A percentile compares a stretch with the other conserved stretches of the same genome.
Evolutionary conservation across 37 sponge, comb jelly and placozoan species (phyloP).

Genomic region (Petrosia ficiformis): DNA sequence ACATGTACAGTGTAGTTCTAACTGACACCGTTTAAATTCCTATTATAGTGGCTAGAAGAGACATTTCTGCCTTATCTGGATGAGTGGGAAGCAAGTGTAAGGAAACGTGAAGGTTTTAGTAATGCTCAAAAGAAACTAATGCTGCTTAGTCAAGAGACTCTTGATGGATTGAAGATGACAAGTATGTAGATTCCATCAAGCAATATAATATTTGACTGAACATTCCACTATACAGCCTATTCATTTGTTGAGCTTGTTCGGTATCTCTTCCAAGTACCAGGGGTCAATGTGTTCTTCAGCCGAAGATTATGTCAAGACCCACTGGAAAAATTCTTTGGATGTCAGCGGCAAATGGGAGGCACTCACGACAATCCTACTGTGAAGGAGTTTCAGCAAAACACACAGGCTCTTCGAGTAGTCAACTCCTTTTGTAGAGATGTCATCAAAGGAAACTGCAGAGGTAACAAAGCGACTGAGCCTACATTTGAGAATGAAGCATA

Average conservation of each 20-base stretch:
- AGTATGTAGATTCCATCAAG: constrained; percentile 12
- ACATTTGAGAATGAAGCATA: neutral
- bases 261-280: constrained; percentile 15
- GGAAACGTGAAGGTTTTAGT: neutral
- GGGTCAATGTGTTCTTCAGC: constrained; percentile 24
- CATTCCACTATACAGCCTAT: neutral
- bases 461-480: constrained; percentile 9
- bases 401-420: constrained; percentile 44
- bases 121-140: too few relatives aligned
- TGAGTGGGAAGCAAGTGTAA: constrained; percentile 9
- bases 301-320: constrained; percentile 29
- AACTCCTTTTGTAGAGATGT: constrained; percentile 16
- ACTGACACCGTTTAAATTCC: neutral
- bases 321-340: constrained; percentile 51
- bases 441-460: constrained; percentile 30
- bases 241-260: constrained; percentile 19
- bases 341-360: constrained; percentile 37
- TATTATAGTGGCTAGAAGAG: constrained; percentile 27
- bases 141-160: constrained; percentile 27
- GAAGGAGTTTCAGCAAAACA: constrained; percentile 44
- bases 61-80: constrained; percentile 10
- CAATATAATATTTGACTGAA: neutral
- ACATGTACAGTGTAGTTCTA: neutral
- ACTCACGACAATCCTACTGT: constrained; percentile 46
- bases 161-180: constrained; percentile 33